Conservation (phyloP, 2,888 invertebrate species). For the Terebella lapidaria region DNA sequence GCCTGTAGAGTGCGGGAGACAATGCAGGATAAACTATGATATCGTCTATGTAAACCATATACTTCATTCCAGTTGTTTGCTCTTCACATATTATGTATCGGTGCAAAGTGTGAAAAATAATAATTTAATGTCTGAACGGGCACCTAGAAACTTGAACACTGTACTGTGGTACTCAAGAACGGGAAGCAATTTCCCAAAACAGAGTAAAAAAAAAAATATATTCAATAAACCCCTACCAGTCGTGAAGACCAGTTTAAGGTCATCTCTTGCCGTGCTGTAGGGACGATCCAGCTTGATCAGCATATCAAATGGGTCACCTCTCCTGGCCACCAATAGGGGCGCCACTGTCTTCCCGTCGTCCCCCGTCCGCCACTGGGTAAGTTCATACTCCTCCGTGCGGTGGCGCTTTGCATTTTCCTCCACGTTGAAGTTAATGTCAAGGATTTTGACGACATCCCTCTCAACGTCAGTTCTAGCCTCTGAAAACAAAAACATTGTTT, state of each 20-base stretch:
- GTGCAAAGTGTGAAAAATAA: no score
- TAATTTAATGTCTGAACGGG: no score
- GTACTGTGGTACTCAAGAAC: no score
- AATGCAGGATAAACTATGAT: no score
- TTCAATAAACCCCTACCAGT: no score
- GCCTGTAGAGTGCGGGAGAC: conserved; percentile 31
- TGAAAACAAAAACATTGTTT: conserved; percentile 1
- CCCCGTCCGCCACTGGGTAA: conserved; percentile 3
- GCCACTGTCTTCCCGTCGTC: conserved; percentile 15
- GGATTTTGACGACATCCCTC: conserved; percentile 8
- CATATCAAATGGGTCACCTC: conserved; percentile 45
- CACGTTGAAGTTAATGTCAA: conserved; percentile 18
- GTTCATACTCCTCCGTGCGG: conserved; percentile 18
- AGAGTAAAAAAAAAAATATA: no score
- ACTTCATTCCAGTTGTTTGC: no score
- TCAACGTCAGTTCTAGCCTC: conserved; percentile 8
- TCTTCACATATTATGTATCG: no score
- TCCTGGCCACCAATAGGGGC: conserved; percentile 41
- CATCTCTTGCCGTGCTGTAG: conserved; percentile 35
- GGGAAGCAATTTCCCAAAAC: no score
- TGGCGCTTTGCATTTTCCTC: conserved; percentile 12
- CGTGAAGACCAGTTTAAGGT: conserved; percentile 41
- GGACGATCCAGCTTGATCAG: conserved; percentile 41
- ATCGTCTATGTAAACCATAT: no score
- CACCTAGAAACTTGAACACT: no score